Conservation (phyloP, 2,888 invertebrate genomes). For the Argyra leucocephala region DNA sequence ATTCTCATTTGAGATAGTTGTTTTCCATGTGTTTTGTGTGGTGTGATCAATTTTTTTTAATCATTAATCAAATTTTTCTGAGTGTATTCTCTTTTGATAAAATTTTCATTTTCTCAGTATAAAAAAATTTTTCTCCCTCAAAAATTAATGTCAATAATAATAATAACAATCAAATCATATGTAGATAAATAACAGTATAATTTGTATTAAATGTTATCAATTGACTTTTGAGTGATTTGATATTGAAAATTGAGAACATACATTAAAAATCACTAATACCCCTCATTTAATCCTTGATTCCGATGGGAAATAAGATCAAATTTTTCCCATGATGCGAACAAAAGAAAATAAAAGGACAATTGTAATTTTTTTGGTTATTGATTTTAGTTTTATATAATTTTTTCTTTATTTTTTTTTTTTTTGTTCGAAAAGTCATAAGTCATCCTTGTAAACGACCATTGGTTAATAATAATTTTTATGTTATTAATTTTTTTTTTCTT, state of each 20-base stretch:
- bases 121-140: too few relatives aligned
- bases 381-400: too few relatives aligned
- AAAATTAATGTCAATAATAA: too few relatives aligned
- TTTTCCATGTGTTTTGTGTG: too few relatives aligned
- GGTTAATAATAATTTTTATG: slow-evolving; percentile 25
- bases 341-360: neutral
- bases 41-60: too few relatives aligned
- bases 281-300: neutral
- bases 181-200: too few relatives aligned
- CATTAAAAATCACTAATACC: too few relatives aligned
- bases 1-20: too few relatives aligned
- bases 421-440: slow-evolving; percentile 9
- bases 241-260: slow-evolving; percentile 8
- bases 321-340: slow-evolving; percentile 17
- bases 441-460: slow-evolving; percentile 4
- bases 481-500: slow-evolving; percentile 24
- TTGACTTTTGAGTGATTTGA: slow-evolving; percentile 20
- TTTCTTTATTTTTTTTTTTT: slow-evolving; percentile 7
- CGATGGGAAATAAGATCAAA: neutral
- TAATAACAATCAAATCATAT: too few relatives aligned
- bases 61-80: too few relatives aligned
- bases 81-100: too few relatives aligned
- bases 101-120: too few relatives aligned
- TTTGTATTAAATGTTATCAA: slow-evolving; percentile 12
- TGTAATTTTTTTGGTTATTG: neutral